Percentiles rank a stretch among this genome's conserved stretches.
phyloP scores from a whole-genome alignment of 2,797 vertebrate species.

The Dendrocincla fuliginosa region DNA sequence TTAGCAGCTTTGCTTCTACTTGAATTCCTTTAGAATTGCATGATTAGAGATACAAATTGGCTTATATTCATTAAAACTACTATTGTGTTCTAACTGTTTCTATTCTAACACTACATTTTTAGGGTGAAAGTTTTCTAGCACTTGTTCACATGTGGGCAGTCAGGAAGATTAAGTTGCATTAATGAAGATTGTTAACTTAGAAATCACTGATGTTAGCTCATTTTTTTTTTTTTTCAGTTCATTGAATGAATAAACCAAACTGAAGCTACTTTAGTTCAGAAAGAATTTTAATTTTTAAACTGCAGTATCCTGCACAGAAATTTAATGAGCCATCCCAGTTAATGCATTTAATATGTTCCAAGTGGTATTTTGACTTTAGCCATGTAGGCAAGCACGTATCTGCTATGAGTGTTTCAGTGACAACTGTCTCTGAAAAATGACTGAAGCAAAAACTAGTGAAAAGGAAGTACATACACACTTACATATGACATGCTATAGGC shows the following conservation, averaged over 20 bases:
- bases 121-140: neutral
- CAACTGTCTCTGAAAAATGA: neutral
- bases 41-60: neutral
- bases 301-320: neutral
- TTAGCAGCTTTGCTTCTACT: neutral
- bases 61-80: neutral
- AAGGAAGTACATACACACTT: neutral
- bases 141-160: neutral
- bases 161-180: neutral
- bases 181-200: neutral
- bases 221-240: neutral
- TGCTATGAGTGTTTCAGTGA: neutral
- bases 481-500: neutral
- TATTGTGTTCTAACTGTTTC: neutral
- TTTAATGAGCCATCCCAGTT: neutral
- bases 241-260: neutral
- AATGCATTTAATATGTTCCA: neutral
- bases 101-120: neutral
- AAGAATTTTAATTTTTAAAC: neutral
- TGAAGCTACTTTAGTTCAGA: neutral
- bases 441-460: neutral
- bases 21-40: neutral
- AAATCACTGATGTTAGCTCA: neutral
- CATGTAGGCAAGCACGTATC: neutral
- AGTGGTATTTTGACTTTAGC: neutral